Conservation (phyloP, 2,113 vertebrate species). For the Nanorana parkeri region DNA sequence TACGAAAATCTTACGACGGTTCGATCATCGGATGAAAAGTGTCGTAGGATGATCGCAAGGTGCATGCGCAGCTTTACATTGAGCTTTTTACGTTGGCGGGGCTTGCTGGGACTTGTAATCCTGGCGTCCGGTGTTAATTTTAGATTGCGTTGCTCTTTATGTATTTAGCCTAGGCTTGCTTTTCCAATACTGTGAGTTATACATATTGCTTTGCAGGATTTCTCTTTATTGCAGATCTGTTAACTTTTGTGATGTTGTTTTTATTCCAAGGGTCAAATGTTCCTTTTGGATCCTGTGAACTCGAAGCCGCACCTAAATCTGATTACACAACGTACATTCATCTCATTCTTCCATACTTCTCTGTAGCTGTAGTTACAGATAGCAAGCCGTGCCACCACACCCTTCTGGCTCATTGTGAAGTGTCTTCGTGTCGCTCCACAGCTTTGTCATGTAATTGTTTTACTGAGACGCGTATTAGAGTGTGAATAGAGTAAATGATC, state of each 20-base stretch:
- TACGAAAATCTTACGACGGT: no score
- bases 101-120: no score
- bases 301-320: constrained; percentile 47
- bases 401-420: constrained; percentile 15
- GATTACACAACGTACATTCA: constrained; percentile 28
- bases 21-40: no score
- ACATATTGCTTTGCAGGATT: no score
- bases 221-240: not conserved
- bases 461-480: not conserved
- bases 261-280: constrained; percentile 19
- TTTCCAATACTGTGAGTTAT: no score
- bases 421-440: not conserved
- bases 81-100: no score
- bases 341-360: constrained; percentile 34
- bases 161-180: no score
- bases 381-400: constrained; percentile 29
- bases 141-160: no score
- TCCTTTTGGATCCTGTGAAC: not conserved
- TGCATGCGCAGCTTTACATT: not conserved
- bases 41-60: no score
- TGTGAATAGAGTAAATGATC: constrained; percentile 1
- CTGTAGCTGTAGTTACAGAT: constrained; percentile 22
- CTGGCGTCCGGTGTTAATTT: no score
- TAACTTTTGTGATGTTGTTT: not conserved
- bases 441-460: not conserved